Base-by-base conservation (phyloP, 2,888 invertebrate genomes). In the Mactromeris polynyma region DNA sequence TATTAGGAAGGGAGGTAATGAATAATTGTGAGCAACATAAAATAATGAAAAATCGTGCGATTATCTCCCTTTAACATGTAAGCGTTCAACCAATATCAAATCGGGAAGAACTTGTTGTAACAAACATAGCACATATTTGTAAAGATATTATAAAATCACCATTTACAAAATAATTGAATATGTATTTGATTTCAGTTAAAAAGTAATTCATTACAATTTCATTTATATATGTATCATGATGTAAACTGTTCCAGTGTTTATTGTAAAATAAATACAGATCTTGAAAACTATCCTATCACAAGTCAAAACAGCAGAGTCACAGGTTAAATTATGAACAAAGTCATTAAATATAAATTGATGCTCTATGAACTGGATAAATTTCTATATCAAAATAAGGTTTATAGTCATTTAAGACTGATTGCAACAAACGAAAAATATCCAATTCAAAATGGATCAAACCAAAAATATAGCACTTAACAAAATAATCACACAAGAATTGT, bases 1-100 rank as follows among this genome's bases (percentile, higher is more conserved):
- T 64, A 64, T 64, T 64, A 64, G 9, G n/a, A 64, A 64, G 58
- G 58, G 58, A 64, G 58, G 58, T 64, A 64, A 64, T 64, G 9
- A 64, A 64, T 64, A 64, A n/a, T 64, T 26, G 58, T 64, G 26
- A 26, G 26, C n/a, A 64, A n/a, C n/a, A 64, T 64, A 64, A 64
- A 64, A 64, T 9, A 17, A 14, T 51, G 51, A 6, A 51, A 51
- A 51, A 4, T 26, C 11, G 26, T 64, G 58, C 0, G 26, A 64
- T 26, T 64, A 64, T 64, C 58, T 64, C 58, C 58, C 58, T 64
- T 64, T 64, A n/a, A 21, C 58, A 64, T 6, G n/a, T 1, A n/a
- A n/a, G n/a, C n/a, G n/a, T 40, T 40, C 11, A 40, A 7, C 40
- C 40, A 40, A 11, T 40, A 11, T 40, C 11, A 7, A 40, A n/a